Evolutionary conservation across 1,140 invertebrate genomes (phyloP).

Genomic region (Drosophila saltans): DNA sequence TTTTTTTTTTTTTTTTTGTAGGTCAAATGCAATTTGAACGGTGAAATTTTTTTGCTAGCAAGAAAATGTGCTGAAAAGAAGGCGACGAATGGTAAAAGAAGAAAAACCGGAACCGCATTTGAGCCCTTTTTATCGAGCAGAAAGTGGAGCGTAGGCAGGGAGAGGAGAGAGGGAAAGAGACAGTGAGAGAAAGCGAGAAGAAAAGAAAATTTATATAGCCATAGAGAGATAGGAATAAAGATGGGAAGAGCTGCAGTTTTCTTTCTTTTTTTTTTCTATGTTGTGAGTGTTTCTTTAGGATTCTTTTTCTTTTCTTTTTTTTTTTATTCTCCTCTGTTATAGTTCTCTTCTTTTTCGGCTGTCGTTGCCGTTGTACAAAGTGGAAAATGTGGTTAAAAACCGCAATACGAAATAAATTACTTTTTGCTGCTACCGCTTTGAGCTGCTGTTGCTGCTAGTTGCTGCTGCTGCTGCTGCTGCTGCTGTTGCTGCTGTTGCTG

Average conservation of each 20-base stretch:
- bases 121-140: constrained; percentile 79
- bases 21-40: constrained; percentile 64
- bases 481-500: constrained; percentile 34
- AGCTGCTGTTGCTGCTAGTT: constrained; percentile 53
- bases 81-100: constrained; percentile 50
- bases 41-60: constrained; percentile 50
- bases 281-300: constrained; percentile 3
- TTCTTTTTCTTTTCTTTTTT: not conserved
- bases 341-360: constrained; percentile 55
- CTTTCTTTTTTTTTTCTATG: not conserved
- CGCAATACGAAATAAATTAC: constrained; percentile 82
- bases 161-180: constrained; percentile 45
- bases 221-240: constrained; percentile 57
- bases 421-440: constrained; percentile 71
- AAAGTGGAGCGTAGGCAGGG: constrained; percentile 49
- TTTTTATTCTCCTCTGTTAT: not conserved
- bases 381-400: constrained; percentile 82
- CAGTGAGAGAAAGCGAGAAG: constrained; percentile 22
- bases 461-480: constrained; percentile 19
- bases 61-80: constrained; percentile 59
- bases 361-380: constrained; percentile 79
- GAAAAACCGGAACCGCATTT: constrained; percentile 75
- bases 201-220: constrained; percentile 56
- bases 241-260: constrained; percentile 41
- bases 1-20: constrained; percentile 26